Percentiles rank a stretch among this genome's conserved stretches.
phyloP scores from a whole-genome alignment of 37 sponge, comb jelly and placozoan genomes.

The Crambe crambe region DNA sequence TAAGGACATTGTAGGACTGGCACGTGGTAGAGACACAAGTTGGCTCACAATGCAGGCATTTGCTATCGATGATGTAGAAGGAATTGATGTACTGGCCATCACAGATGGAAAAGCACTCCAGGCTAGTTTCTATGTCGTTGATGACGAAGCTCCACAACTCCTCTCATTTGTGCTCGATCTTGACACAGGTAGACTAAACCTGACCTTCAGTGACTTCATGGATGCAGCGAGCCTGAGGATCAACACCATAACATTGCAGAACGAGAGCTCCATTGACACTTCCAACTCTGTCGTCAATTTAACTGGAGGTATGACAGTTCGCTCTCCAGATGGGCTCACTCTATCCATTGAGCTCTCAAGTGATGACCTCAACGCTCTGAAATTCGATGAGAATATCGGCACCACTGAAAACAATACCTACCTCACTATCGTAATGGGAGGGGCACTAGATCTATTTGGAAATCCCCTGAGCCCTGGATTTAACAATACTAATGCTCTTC shows the following conservation, averaged over 20 bases:
- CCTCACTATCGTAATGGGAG: constrained; percentile 45
- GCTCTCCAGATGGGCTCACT: constrained; percentile 50
- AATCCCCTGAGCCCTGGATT: constrained; percentile 53
- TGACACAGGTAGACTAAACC: constrained; percentile 40
- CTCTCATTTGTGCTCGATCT: constrained; percentile 62
- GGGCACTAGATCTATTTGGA: constrained; percentile 58
- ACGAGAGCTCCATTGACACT: constrained; percentile 23
- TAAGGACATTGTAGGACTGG: constrained; percentile 61
- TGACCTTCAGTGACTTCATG: constrained; percentile 81
- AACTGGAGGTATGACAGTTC: constrained; percentile 40
- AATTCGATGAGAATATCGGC: constrained; percentile 40
- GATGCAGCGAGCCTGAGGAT: constrained; percentile 37
- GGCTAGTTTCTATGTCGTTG: constrained; percentile 31
- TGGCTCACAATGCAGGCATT: constrained; percentile 94
- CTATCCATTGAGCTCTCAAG: constrained; percentile 37
- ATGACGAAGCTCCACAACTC: constrained; percentile 57
- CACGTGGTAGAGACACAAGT: constrained; percentile 40
- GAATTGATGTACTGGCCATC: constrained; percentile 79
- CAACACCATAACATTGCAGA: constrained; percentile 43
- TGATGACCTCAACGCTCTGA: constrained; percentile 69
- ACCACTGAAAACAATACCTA: constrained; percentile 62
- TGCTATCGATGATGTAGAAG: constrained; percentile 88
- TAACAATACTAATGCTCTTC: constrained; percentile 35
- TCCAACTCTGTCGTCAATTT: constrained; percentile 7
- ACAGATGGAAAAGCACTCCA: constrained; percentile 82